Conservation (phyloP, 2,888 invertebrate genomes). For the Harpagoxenus sublaevis region DNA sequence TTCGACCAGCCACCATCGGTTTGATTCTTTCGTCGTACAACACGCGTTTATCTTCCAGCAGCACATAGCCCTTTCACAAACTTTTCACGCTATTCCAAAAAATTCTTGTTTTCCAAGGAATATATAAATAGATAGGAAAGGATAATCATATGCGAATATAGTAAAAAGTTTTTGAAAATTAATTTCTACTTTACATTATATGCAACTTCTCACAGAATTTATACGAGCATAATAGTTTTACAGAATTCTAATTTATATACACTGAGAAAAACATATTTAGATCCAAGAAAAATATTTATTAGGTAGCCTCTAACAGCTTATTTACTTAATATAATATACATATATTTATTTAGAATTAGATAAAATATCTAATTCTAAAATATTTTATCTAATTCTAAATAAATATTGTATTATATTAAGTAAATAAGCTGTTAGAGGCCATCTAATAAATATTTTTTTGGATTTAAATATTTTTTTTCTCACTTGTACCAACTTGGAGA, state of each 20-base stretch:
- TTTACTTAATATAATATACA: too few relatives aligned
- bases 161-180: neutral
- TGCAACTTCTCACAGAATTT: neutral
- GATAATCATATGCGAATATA: neutral
- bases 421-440: too few relatives aligned
- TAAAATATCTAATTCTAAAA: too few relatives aligned
- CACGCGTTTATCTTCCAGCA: neutral
- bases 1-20: conserved; percentile 20
- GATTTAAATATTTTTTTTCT: too few relatives aligned
- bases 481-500: neutral
- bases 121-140: neutral
- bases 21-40: neutral
- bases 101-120: neutral
- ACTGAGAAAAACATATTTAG: too few relatives aligned
- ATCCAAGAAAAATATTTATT: too few relatives aligned
- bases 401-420: too few relatives aligned
- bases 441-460: too few relatives aligned
- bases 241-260: neutral
- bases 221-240: neutral
- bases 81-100: neutral
- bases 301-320: too few relatives aligned
- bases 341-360: too few relatives aligned
- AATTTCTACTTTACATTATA: too few relatives aligned
- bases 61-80: neutral
- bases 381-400: too few relatives aligned